Evolutionary conservation across 2,113 vertebrate species (phyloP).

Genomic region (Atlantisia rogersi): DNA sequence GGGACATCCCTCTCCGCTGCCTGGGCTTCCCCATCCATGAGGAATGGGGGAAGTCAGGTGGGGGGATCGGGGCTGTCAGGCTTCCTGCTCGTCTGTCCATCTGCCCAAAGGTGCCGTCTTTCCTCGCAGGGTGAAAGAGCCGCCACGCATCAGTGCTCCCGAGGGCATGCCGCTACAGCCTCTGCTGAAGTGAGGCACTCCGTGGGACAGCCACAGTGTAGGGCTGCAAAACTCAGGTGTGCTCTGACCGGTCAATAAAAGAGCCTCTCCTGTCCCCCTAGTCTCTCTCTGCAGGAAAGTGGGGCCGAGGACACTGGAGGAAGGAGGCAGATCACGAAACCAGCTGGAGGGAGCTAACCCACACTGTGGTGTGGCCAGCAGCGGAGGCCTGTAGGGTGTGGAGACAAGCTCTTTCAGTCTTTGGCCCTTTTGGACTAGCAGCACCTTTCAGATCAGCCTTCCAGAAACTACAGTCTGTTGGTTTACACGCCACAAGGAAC

Average conservation of each 20-base stretch:
- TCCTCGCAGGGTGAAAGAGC: not conserved
- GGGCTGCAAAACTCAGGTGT: not conserved
- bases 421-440: not conserved
- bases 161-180: not conserved
- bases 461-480: not conserved
- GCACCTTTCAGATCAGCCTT: not conserved
- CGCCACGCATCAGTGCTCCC: rapidly evolving
- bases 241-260: not conserved
- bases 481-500: not conserved
- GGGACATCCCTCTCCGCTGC: not conserved
- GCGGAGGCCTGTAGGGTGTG: not conserved
- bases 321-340: not conserved
- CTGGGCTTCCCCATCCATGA: not conserved
- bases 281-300: not conserved
- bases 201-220: rapidly evolving
- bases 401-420: not conserved
- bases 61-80: not conserved
- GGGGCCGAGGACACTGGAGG: not conserved
- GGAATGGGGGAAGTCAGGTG: not conserved
- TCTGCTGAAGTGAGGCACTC: not conserved
- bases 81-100: not conserved
- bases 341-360: not conserved
- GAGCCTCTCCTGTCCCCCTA: not conserved
- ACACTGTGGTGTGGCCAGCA: not conserved
- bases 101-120: rapidly evolving